Percentiles rank a stretch among this genome's conserved stretches.
phyloP scores from a whole-genome alignment of 2,113 vertebrate species.

The Morphnarchus princeps region DNA sequence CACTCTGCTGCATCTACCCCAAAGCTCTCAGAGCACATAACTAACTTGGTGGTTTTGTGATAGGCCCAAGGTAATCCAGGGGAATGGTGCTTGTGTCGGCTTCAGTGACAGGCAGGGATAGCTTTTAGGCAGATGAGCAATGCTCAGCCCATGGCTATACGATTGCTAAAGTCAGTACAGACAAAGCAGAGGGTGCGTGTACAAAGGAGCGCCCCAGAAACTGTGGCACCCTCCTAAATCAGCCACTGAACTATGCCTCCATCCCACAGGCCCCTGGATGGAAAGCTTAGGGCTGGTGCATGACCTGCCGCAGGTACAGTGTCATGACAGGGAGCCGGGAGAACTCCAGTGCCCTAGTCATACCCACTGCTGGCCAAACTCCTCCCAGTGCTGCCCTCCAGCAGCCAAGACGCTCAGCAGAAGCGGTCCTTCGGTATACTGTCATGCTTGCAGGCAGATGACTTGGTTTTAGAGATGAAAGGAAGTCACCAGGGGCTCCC shows the following conservation, averaged over 20 bases:
- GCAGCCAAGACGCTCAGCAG: background rate
- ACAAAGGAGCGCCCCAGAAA: fast-evolving
- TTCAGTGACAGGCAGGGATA: background rate
- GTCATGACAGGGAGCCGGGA: fast-evolving
- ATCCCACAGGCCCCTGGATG: background rate
- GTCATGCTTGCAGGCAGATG: fast-evolving
- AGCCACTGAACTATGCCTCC: background rate
- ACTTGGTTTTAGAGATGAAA: background rate
- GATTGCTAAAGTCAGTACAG: background rate
- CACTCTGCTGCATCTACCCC: background rate
- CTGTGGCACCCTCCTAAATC: background rate
- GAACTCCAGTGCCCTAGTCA: background rate
- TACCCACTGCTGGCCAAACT: background rate
- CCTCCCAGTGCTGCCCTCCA: background rate
- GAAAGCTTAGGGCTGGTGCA: background rate
- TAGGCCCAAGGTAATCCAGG: background rate
- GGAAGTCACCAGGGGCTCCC: background rate
- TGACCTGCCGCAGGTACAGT: background rate
- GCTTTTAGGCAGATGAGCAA: background rate
- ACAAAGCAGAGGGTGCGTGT: background rate
- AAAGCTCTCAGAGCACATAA: background rate
- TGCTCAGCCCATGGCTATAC: background rate
- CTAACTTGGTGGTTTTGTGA: background rate
- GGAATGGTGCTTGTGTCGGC: background rate
- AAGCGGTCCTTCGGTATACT: fast-evolving